Percentiles rank a stretch among this genome's conserved stretches.
Evolutionary conservation across 2,113 vertebrate genomes (phyloP).

Genomic region (Cebidichthys violaceus): DNA sequence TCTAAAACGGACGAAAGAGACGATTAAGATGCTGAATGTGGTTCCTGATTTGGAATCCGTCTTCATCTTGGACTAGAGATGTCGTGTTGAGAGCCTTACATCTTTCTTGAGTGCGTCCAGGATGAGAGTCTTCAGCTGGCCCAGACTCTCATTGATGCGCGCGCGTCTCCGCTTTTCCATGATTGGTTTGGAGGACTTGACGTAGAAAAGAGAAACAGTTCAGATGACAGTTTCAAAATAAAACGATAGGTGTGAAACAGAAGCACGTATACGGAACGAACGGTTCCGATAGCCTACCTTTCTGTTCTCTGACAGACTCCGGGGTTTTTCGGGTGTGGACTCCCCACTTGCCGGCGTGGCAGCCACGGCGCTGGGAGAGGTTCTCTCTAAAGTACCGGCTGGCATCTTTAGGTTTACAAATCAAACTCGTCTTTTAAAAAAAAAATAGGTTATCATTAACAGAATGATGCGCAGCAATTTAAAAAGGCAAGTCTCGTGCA

Average conservation of each 20-base stretch:
- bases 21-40: neutral
- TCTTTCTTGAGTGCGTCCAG: slow-evolving; percentile 93
- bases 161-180: slow-evolving; percentile 93
- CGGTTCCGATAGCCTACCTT: slow-evolving; percentile 82
- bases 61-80: neutral
- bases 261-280: neutral
- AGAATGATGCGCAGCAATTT: neutral
- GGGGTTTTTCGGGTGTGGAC: slow-evolving; percentile 87
- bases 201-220: neutral
- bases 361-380: slow-evolving; percentile 86
- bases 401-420: slow-evolving; percentile 84
- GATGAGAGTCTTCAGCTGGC: slow-evolving; percentile 91
- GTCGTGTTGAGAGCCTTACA: slow-evolving; percentile 80
- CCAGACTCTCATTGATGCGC: slow-evolving; percentile 91
- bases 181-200: slow-evolving; percentile 91
- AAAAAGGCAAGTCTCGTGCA: neutral
- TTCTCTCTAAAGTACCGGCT: slow-evolving; percentile 88
- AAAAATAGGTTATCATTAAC: neutral
- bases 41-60: neutral
- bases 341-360: slow-evolving; percentile 85
- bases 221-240: neutral
- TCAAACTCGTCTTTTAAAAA: neutral
- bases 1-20: slow-evolving; percentile 77
- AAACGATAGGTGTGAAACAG: neutral
- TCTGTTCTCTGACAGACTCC: slow-evolving; percentile 86